phyloP scores from a whole-genome alignment of 2,113 vertebrate genomes.

The Morone saxatilis region DNA sequence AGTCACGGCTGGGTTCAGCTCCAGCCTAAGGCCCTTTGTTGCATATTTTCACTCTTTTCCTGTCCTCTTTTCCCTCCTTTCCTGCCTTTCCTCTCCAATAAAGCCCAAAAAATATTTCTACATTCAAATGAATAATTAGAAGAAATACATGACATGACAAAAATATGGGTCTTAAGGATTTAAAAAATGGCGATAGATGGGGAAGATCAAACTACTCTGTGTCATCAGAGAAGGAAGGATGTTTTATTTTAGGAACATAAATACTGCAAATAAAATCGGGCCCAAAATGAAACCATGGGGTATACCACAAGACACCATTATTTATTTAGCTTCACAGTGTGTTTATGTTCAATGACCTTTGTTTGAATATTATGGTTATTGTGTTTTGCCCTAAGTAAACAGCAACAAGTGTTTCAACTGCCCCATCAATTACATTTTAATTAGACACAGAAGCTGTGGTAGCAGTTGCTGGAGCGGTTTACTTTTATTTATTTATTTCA shows the following conservation, averaged over 20 bases:
- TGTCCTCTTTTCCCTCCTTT: too few relatives aligned
- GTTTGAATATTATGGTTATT: neutral
- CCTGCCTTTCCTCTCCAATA: too few relatives aligned
- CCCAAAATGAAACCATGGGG: neutral
- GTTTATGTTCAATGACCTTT: neutral
- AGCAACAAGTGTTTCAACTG: neutral
- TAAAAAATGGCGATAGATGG: too few relatives aligned
- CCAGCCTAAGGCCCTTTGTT: too few relatives aligned
- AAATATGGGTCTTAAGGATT: too few relatives aligned
- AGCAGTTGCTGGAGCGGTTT: neutral
- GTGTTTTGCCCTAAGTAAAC: neutral
- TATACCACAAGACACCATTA: neutral
- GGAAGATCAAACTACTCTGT: too few relatives aligned
- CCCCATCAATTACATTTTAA: neutral
- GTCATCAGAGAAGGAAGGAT: neutral
- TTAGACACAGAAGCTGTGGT: neutral
- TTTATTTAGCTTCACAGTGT: neutral
- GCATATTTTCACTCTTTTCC: too few relatives aligned
- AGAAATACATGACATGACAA: too few relatives aligned
- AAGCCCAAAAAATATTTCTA: too few relatives aligned
- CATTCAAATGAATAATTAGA: too few relatives aligned
- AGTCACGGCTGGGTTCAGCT: too few relatives aligned
- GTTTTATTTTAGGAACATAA: neutral
- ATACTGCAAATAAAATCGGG: neutral
- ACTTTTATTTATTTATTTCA: neutral